phyloP scores from a whole-genome alignment of 2,888 invertebrate genomes.

The Agrotis ipsilon region DNA sequence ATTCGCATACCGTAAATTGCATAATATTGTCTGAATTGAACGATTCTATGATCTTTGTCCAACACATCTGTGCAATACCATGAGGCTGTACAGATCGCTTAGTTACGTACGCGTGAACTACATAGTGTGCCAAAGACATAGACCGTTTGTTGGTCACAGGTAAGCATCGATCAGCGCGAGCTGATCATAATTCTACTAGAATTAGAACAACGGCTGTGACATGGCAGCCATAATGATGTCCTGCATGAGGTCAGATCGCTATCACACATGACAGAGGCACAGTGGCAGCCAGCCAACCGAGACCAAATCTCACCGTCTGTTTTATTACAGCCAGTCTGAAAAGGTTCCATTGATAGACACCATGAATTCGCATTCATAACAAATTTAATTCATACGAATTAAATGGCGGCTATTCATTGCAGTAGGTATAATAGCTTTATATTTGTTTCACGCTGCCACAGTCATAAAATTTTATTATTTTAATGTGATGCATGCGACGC shows the following conservation, averaged over 20 bases:
- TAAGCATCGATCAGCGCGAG: conserved; percentile 16
- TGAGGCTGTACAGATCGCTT: conserved; percentile 16
- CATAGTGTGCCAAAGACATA: not conserved
- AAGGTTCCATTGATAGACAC: conserved; percentile 48
- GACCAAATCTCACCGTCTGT: conserved; percentile 43
- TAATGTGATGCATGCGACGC: conserved; percentile 8
- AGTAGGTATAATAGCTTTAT: conserved; percentile 27
- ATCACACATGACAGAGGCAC: conserved; percentile 57
- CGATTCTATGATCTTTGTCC: not conserved
- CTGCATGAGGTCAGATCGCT: conserved; percentile 62
- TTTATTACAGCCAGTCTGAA: conserved; percentile 43
- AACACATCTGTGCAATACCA: conserved; percentile 15
- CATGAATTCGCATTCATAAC: conserved; percentile 43
- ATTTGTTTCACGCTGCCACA: conserved; percentile 19
- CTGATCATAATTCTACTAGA: conserved; percentile 6
- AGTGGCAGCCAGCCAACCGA: conserved; percentile 58
- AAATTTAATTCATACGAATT: conserved; percentile 44
- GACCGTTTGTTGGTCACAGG: conserved; percentile 20
- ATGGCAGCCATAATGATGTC: conserved; percentile 39
- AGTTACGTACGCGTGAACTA: conserved; percentile 15
- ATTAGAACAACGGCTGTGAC: conserved; percentile 26
- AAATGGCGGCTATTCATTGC: conserved; percentile 35
- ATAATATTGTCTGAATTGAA: conserved; percentile 8
- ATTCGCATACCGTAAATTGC: not conserved
- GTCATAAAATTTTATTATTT: conserved; percentile 17